Conservation (phyloP, 2,888 invertebrate genomes). For the Patella caerulea region DNA sequence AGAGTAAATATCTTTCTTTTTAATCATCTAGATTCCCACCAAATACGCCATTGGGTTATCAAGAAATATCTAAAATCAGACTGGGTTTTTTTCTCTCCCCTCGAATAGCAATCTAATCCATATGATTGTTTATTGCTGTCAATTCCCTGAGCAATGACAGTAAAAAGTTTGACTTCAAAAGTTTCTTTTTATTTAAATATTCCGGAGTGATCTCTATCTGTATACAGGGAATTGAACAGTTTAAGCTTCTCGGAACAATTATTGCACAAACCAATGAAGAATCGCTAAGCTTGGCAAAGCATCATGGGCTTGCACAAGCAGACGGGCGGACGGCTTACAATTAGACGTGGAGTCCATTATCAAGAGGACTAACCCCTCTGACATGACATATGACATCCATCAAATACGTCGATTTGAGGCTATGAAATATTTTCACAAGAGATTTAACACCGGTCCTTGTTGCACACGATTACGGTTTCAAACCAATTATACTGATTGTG, state of each 20-base stretch:
- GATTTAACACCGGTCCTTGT: not conserved
- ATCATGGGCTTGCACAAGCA: not conserved
- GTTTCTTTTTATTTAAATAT: not conserved
- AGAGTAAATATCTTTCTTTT: too few relatives aligned
- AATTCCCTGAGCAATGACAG: not conserved
- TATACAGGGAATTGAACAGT: not conserved
- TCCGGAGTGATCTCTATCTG: not conserved
- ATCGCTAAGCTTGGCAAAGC: not conserved
- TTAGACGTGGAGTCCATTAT: not conserved
- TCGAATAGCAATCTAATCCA: not conserved
- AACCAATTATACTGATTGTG: not conserved
- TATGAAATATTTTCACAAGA: conserved; percentile 4
- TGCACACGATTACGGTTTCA: not conserved
- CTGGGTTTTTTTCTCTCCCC: too few relatives aligned
- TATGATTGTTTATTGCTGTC: not conserved
- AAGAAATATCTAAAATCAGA: too few relatives aligned
- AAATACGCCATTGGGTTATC: too few relatives aligned
- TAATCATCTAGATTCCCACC: too few relatives aligned
- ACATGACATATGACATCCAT: conserved; percentile 10
- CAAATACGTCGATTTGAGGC: not conserved
- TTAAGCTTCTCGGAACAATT: not conserved
- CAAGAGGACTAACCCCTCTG: not conserved
- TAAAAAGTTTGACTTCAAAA: not conserved
- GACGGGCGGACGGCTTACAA: not conserved
- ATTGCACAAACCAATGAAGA: not conserved